Conservation (phyloP, 2,113 vertebrate genomes). For the Craseonycteris thonglongyai region DNA sequence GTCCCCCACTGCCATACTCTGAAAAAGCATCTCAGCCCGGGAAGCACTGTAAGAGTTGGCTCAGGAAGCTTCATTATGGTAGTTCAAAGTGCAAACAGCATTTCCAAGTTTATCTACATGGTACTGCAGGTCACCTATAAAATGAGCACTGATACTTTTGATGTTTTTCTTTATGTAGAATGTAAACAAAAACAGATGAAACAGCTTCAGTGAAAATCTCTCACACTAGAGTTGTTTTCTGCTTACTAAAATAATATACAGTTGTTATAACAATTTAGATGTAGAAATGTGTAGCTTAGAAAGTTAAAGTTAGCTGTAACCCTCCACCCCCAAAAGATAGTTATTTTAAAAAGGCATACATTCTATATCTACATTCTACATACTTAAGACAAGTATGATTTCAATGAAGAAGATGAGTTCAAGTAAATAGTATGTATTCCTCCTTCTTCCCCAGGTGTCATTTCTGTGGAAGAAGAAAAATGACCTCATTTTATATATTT, state of each 20-base stretch:
- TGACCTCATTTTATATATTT: not conserved
- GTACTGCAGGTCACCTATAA: not conserved
- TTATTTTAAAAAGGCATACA: not conserved
- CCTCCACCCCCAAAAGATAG: not conserved
- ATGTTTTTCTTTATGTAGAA: not conserved
- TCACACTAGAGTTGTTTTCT: not conserved
- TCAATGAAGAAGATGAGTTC: not conserved
- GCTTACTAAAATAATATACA: not conserved
- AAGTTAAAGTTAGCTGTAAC: not conserved
- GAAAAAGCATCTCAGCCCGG: not conserved
- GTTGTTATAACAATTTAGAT: not conserved
- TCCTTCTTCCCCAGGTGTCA: not conserved
- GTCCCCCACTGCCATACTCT: not conserved
- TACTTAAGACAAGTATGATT: too few species aligned
- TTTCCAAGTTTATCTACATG: not conserved
- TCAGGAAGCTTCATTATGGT: not conserved
- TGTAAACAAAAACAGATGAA: not conserved
- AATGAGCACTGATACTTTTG: not conserved
- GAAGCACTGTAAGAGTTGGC: not conserved
- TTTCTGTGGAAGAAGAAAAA: constrained; percentile 1
- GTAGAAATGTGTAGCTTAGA: not conserved
- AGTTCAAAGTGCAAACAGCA: not conserved
- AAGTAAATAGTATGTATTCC: not conserved
- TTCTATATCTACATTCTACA: not conserved
- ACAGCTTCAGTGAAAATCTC: not conserved